Base-by-base conservation (phyloP, 1,140 invertebrate genomes). In the Apis dorsata region DNA sequence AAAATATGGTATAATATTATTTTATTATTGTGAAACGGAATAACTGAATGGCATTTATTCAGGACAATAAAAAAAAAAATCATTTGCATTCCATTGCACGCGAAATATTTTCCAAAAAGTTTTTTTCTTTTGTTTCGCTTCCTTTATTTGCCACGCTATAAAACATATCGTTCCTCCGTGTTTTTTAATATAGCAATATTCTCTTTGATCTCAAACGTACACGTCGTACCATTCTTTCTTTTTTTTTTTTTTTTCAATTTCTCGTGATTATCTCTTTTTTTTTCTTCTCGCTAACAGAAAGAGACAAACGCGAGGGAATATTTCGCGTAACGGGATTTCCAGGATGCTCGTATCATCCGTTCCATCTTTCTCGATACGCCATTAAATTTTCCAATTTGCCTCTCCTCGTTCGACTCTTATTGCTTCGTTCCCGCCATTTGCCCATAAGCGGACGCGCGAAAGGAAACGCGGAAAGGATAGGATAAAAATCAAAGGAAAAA, bases 381-480 rank as follows among this genome's bases (percentile, higher is more conserved):
- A 55, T 80, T 55, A 80, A 55, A 80, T 73, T 80, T 80, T 80
- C 65, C 79, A 80, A 80, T 80, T 80, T 80, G 79, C 70, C 57
- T 65, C 70, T n/a, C 49, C 55, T 60, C 77, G 65, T 63, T 73
- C 69, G 69, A 80, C 55, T 80, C 79, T 80, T 73, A 73, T 65
- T 80, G 69, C 51, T 49, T 44, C 66, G 77, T 44, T 79, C 55
- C 53, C 55, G 55, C 12, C 44, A 74, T 59, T 53, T 49, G 62
- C 12, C 28, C 15, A 63, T 65, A 73, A 63, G 49, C 79, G 59
- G 28, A 28, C 34, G 53, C 24, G 69, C 49, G 63, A 51, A 72
- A 72, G 55, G 44, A 44, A 34, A 34, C 62, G n/a, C 74, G 44
- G n/a, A 51, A 21, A 76, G 15, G 0, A 28, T 12, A 24, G 28